Conservation (phyloP, 2,113 vertebrate species). For the Ovis canadensis region DNA sequence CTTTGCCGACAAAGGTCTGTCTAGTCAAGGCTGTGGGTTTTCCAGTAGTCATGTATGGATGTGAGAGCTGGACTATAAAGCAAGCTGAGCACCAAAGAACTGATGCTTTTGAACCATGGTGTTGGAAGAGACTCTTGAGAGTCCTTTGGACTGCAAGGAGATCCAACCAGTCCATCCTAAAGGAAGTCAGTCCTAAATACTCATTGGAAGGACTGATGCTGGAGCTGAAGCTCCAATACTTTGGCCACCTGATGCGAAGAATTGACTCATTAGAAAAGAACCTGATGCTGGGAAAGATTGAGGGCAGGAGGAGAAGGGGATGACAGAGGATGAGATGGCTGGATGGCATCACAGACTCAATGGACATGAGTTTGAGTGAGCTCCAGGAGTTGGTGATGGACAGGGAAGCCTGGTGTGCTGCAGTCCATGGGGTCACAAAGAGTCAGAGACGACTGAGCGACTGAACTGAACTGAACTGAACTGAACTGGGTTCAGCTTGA, state of each 20-base stretch:
- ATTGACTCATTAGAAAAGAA: not conserved
- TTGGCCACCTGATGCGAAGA: not conserved
- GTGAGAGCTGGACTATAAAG: not conserved
- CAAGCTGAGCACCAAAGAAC: not conserved
- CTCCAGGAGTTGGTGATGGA: not conserved
- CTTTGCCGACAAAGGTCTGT: fast-evolving
- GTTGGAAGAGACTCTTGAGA: not conserved
- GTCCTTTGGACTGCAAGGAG: not conserved
- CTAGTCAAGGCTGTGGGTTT: not conserved
- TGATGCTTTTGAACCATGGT: not conserved
- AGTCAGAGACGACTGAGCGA: fast-evolving
- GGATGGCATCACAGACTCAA: not conserved
- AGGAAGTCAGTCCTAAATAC: not conserved
- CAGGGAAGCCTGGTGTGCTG: not conserved
- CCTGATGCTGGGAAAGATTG: not conserved
- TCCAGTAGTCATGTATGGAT: not conserved
- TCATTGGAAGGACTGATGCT: not conserved
- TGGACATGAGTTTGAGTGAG: not conserved
- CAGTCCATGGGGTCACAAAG: not conserved
- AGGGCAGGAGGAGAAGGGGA: not conserved
- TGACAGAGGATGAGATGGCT: not conserved
- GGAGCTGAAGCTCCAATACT: not conserved
- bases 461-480: not conserved
- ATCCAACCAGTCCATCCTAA: not conserved
- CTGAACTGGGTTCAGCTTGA: not conserved